Evolutionary conservation across 2,888 invertebrate genomes (phyloP).

Genomic region (Sphaerolaimus hirsutus): DNA sequence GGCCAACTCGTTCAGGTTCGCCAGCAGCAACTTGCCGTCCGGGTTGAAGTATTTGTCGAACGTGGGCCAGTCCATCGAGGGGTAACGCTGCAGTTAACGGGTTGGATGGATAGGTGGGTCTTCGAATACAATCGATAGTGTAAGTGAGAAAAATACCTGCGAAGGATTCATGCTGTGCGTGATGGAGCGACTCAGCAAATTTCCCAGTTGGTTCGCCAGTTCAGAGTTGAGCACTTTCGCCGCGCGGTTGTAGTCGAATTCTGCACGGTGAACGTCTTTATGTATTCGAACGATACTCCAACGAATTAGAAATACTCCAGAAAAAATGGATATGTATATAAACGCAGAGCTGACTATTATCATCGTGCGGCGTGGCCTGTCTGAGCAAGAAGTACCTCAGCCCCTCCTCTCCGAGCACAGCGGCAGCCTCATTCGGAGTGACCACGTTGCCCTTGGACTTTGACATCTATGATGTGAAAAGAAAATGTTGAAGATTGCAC

Average conservation of each 20-base stretch:
- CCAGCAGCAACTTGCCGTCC: no score
- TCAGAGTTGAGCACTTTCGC: constrained; percentile 57
- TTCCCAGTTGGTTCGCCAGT: constrained; percentile 69
- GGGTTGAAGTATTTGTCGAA: no score
- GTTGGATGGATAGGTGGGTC: no score
- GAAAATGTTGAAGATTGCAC: no score
- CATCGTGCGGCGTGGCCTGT: constrained; percentile 64
- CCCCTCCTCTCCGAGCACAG: constrained; percentile 44
- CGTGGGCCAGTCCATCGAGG: no score
- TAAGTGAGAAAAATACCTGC: no score
- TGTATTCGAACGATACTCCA: no score
- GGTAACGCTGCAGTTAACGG: no score
- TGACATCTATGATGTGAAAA: constrained; percentile 61
- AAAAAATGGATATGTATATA: no score
- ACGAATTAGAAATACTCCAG: no score
- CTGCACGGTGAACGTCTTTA: constrained; percentile 34
- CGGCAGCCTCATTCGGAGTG: constrained; percentile 41
- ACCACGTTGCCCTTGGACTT: constrained; percentile 78
- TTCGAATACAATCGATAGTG: no score
- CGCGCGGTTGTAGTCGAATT: constrained; percentile 54
- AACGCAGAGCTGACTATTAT: constrained; percentile 44
- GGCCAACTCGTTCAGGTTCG: no score
- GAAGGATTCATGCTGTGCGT: constrained; percentile 53
- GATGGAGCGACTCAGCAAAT: constrained; percentile 56
- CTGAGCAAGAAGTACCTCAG: constrained; percentile 66